Conservation (phyloP, 2,113 vertebrate genomes). For the Perca schrenkii region DNA sequence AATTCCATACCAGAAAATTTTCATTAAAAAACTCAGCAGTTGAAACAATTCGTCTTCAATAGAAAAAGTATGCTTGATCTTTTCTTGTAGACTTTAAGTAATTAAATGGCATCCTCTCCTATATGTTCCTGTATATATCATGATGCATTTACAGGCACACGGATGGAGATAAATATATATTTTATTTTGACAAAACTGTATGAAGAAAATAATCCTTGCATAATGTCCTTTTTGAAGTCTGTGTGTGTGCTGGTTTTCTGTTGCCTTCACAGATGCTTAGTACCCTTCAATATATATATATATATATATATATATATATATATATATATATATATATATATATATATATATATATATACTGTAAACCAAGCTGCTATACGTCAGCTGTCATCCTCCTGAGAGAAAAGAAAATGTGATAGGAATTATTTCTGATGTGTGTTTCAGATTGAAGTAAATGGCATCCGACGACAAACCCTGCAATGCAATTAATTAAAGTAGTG, state of each 20-base stretch:
- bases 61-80: too few species aligned
- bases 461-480: neutral
- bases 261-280: neutral
- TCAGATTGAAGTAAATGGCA: slow-evolving; percentile 19
- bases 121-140: too few species aligned
- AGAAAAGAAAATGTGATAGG: slow-evolving; percentile 14
- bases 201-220: neutral
- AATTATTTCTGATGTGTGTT: slow-evolving; percentile 2
- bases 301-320: too few species aligned
- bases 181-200: too few species aligned
- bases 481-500: slow-evolving; percentile 41
- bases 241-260: neutral
- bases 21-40: too few species aligned
- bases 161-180: too few species aligned
- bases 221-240: neutral
- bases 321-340: too few species aligned
- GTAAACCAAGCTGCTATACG: neutral
- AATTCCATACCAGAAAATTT: too few species aligned
- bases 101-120: too few species aligned
- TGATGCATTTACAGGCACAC: too few species aligned
- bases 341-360: neutral
- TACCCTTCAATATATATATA: neutral
- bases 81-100: too few species aligned
- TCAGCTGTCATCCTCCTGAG: neutral
- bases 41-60: too few species aligned